phyloP scores from a whole-genome alignment of 2,888 invertebrate species.

The Deroplatys truncata region DNA sequence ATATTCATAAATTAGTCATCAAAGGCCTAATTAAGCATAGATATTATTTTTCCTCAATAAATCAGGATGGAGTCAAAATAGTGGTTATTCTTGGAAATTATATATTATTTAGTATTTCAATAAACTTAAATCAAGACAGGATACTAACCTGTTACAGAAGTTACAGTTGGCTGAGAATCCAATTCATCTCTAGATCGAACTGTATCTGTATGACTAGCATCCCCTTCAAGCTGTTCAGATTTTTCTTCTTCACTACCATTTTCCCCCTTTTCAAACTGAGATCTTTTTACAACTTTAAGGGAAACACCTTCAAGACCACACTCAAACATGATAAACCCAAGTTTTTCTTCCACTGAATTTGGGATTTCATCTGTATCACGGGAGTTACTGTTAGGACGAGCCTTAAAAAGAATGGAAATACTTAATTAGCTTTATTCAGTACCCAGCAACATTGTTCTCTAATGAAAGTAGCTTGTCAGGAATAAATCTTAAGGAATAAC shows the following conservation, averaged over 20 bases:
- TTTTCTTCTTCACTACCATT: conserved; percentile 48
- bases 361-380: conserved; percentile 30
- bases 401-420: background rate
- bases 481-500: no score
- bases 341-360: conserved; percentile 51
- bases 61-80: no score
- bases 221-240: conserved; percentile 37
- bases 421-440: background rate
- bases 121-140: background rate
- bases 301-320: conserved; percentile 89
- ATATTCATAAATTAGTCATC: no score
- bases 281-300: conserved; percentile 71
- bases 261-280: conserved; percentile 71
- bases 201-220: conserved; percentile 47
- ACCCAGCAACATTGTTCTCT: background rate
- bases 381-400: conserved; percentile 3
- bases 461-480: no score
- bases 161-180: conserved; percentile 34
- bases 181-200: conserved; percentile 45
- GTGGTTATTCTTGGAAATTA: no score
- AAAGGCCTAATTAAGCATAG: no score
- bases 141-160: background rate
- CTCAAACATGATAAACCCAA: conserved; percentile 96
- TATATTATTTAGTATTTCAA: no score
- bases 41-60: no score